Evolutionary conservation across 2,797 vertebrate species (phyloP).

Genomic region (Labeo calbasu): DNA sequence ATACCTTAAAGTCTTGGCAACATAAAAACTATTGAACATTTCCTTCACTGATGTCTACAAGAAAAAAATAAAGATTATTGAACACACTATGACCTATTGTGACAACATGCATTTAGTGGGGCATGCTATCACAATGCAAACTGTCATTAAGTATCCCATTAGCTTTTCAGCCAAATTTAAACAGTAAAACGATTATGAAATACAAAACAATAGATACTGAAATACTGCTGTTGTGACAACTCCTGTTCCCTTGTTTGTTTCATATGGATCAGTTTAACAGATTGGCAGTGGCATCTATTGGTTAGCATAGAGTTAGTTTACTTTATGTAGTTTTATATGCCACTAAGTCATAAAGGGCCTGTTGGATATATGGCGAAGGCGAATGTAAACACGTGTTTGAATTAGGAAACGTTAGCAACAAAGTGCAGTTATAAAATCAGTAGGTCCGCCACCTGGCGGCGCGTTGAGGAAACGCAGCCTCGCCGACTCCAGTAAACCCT

Average conservation of each 20-base stretch:
- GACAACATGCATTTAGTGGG: not conserved
- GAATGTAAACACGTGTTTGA: not conserved
- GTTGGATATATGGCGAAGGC: not conserved
- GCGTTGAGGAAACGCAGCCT: not conserved
- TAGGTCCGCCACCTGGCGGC: constrained; percentile 50
- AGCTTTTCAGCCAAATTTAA: not conserved
- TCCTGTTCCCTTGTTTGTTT: not conserved
- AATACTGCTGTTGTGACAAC: not conserved
- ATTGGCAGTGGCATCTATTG: not conserved
- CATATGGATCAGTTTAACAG: not conserved
- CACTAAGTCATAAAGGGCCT: not conserved
- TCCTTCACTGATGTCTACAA: not conserved
- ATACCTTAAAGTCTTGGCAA: not conserved
- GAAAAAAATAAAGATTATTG: not conserved
- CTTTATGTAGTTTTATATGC: not conserved
- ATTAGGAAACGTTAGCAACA: not conserved
- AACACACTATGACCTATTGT: not conserved
- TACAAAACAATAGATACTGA: not conserved
- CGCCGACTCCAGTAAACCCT: constrained; percentile 23
- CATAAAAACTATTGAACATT: not conserved
- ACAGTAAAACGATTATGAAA: too few relatives aligned
- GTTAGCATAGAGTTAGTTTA: not conserved
- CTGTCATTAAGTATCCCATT: not conserved
- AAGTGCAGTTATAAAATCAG: too few relatives aligned
- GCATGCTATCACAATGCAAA: not conserved